These are phyloP conservation scores for Mirza zaza DNA, from an alignment of 2,113 vertebrate genomes.

Conservation along the genomic window DNA sequence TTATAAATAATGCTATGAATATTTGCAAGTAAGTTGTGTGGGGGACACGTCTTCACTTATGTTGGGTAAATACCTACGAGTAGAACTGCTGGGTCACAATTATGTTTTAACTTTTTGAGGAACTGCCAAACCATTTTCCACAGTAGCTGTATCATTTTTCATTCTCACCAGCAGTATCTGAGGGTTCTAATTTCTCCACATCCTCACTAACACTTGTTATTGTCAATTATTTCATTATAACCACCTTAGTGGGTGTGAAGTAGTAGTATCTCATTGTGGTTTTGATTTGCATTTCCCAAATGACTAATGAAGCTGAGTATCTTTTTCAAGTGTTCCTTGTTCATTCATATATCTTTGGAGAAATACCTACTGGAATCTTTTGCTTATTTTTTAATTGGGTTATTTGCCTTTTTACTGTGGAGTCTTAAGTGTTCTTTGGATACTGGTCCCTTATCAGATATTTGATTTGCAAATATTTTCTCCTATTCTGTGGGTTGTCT, in stretches of 20 bases:
- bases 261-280: neutral
- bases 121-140: neutral
- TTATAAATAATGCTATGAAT: neutral
- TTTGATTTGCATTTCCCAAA: slow-evolving; percentile 29
- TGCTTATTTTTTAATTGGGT: neutral
- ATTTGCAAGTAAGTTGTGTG: neutral
- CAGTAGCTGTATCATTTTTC: neutral
- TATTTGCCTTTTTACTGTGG: neutral
- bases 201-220: neutral
- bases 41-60: neutral
- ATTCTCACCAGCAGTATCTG: neutral
- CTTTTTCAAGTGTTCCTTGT: neutral
- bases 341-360: neutral
- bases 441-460: neutral
- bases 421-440: neutral
- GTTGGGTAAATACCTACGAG: neutral
- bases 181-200: neutral
- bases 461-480: neutral
- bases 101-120: neutral
- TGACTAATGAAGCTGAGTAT: neutral
- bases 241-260: neutral
- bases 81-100: neutral
- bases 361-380: neutral
- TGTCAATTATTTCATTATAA: neutral
- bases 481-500: neutral